These are phyloP conservation scores for Nezara viridula DNA, from an alignment of 2,888 invertebrate species.

Conservation along the genomic window DNA sequence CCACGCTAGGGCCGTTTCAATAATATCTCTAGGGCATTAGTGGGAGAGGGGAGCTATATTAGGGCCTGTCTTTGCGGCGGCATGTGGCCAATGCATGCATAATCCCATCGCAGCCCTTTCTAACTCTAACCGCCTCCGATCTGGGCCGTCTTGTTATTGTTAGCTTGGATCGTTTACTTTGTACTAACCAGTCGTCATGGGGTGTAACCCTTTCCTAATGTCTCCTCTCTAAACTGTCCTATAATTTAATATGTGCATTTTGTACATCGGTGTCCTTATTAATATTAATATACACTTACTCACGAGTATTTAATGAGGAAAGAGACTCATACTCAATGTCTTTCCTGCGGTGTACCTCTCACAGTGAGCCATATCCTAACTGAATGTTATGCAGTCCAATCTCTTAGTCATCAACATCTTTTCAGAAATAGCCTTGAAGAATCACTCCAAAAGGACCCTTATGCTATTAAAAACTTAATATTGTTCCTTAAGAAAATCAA, in stretches of 20 bases:
- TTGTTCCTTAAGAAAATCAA: too few species aligned
- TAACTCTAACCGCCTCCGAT: neutral
- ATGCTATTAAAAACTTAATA: too few species aligned
- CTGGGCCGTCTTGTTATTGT: neutral
- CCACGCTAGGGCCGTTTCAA: conserved; percentile 6
- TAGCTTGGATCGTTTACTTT: neutral
- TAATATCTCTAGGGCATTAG: conserved; percentile 12
- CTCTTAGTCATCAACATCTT: too few species aligned
- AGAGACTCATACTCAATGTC: too few species aligned
- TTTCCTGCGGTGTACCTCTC: too few species aligned
- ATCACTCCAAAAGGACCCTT: too few species aligned
- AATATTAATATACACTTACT: too few species aligned
- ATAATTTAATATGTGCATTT: neutral
- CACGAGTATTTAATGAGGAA: too few species aligned
- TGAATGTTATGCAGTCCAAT: too few species aligned
- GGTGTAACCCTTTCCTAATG: neutral
- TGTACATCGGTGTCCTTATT: too few species aligned
- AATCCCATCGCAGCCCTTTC: neutral
- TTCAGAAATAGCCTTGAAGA: too few species aligned
- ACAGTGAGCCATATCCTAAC: too few species aligned
- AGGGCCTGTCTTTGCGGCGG: conserved; percentile 35
- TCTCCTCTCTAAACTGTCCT: neutral
- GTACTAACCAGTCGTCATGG: neutral
- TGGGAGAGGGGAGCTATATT: neutral
- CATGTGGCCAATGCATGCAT: conserved; percentile 36